phyloP scores from a whole-genome alignment of 2,888 invertebrate species.

The Brachycybe producta region DNA sequence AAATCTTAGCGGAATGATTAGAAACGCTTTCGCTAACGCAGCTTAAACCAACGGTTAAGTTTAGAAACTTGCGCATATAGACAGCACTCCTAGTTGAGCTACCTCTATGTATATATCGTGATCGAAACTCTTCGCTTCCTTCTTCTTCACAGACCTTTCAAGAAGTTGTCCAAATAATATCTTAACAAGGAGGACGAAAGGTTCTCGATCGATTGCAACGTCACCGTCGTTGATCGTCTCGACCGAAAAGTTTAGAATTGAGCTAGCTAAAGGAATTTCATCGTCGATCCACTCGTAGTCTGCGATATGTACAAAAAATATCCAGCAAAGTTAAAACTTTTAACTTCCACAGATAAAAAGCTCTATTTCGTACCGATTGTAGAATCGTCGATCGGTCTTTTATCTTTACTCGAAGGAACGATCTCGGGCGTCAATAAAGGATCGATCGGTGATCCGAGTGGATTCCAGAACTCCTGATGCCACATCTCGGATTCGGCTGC shows the following conservation, averaged over 20 bases:
- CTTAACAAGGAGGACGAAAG: neutral
- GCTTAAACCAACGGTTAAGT: no score
- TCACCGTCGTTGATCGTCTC: constrained; percentile 4
- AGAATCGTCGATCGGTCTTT: neutral
- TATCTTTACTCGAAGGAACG: neutral
- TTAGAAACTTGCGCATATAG: no score
- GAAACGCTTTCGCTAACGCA: no score
- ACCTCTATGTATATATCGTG: no score
- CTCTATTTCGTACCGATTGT: neutral
- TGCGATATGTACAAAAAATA: neutral
- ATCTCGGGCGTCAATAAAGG: neutral
- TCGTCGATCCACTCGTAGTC: constrained; percentile 5
- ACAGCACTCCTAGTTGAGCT: no score
- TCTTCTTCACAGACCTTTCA: constrained; percentile 1
- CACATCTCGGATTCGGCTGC: constrained; percentile 8
- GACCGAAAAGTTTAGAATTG: constrained; percentile 15
- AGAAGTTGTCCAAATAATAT: constrained; percentile 10
- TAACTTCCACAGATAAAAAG: neutral
- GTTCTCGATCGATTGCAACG: neutral
- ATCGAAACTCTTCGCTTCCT: neutral
- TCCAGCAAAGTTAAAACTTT: no score
- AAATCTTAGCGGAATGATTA: no score
- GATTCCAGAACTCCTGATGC: neutral
- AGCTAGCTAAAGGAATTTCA: constrained; percentile 17
- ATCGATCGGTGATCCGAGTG: neutral